phyloP scores from a whole-genome alignment of 2,888 invertebrate genomes.

The Scaptodrosophila latifasciaeformis region DNA sequence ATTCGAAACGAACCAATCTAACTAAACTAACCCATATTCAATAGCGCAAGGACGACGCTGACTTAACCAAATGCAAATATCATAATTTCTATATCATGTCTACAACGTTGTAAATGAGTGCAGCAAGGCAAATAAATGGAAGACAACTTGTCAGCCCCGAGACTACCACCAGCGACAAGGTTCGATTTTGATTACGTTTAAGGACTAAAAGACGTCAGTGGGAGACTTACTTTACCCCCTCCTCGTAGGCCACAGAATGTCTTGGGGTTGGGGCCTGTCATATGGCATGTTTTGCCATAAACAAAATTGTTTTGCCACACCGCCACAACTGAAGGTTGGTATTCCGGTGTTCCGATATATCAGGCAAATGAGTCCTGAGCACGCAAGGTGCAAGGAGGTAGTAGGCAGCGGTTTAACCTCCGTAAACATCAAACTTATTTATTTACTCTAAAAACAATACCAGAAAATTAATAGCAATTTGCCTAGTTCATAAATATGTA shows the following conservation, averaged over 20 bases:
- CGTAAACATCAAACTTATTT: conserved; percentile 59
- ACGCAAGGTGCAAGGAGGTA: conserved; percentile 41
- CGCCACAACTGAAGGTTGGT: conserved; percentile 52
- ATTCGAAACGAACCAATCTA: conserved; percentile 40
- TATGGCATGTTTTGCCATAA: too few species aligned
- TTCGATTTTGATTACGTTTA: conserved; percentile 5
- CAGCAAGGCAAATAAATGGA: conserved; percentile 15
- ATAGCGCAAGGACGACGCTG: conserved; percentile 13
- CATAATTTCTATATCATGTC: conserved; percentile 52
- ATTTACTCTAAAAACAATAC: conserved; percentile 68
- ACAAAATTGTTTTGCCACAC: conserved; percentile 60
- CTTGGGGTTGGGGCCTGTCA: conserved; percentile 16
- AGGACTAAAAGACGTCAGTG: not conserved
- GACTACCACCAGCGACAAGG: not conserved
- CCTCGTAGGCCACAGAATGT: conserved; percentile 39
- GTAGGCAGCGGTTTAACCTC: conserved; percentile 10
- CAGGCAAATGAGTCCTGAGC: conserved; percentile 46
- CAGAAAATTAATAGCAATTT: conserved; percentile 66
- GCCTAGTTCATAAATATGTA: conserved; percentile 59
- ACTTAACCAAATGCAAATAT: conserved; percentile 62
- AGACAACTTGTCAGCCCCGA: conserved; percentile 25
- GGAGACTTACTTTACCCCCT: not conserved
- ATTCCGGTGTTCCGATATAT: conserved; percentile 5
- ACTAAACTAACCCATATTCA: conserved; percentile 6
- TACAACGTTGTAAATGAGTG: conserved; percentile 37